phyloP scores from a whole-genome alignment of 2,797 vertebrate species.

The Myripristis murdjan region DNA sequence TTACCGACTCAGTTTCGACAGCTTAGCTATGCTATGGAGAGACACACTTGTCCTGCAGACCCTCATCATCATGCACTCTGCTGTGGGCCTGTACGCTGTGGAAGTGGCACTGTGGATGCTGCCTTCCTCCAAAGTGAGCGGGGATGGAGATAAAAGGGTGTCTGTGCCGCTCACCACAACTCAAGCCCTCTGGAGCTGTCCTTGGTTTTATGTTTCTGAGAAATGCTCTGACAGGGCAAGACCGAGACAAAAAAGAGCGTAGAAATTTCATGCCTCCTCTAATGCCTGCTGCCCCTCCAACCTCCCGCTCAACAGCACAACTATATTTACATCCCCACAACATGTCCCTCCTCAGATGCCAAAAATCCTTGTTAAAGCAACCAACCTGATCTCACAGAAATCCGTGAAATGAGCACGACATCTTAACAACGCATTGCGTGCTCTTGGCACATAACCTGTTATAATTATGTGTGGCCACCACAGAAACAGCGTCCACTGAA shows the following conservation, averaged over 20 bases:
- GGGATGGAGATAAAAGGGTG: neutral
- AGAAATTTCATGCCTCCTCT: neutral
- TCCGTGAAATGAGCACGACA: too few relatives aligned
- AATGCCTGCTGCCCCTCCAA: neutral
- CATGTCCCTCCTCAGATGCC: neutral
- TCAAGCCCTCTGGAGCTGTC: neutral
- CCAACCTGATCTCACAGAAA: too few relatives aligned
- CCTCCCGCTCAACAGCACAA: neutral
- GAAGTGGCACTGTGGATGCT: neutral
- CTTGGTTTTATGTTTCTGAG: neutral
- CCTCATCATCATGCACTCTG: slow-evolving; percentile 12
- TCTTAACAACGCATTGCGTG: too few relatives aligned
- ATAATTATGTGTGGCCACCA: too few relatives aligned
- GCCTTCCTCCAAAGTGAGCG: neutral
- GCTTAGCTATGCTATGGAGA: neutral
- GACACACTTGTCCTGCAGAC: slow-evolving; percentile 7
- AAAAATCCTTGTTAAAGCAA: neutral
- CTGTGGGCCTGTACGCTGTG: slow-evolving; percentile 9
- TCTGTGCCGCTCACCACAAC: neutral
- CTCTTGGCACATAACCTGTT: too few relatives aligned
- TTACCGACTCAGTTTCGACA: slow-evolving; percentile 6
- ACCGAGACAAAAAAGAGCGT: neutral
- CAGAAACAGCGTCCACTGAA: too few relatives aligned
- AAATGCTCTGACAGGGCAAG: neutral
- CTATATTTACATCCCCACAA: neutral